phyloP scores from a whole-genome alignment of 92 coral and sea anemone genomes.

The Actinernus sp. region DNA sequence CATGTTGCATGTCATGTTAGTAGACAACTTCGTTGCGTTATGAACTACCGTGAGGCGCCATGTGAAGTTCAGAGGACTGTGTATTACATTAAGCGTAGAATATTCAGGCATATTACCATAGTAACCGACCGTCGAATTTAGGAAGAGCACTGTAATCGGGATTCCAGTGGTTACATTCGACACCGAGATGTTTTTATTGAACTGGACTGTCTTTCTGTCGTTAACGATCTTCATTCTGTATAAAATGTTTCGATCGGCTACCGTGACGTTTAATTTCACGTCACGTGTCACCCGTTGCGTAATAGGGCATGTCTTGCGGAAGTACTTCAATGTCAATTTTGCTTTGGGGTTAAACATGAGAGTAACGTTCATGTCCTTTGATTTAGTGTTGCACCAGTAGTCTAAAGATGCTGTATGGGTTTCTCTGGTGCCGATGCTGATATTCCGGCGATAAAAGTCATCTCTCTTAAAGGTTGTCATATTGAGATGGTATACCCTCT shows the following conservation, averaged over 20 bases:
- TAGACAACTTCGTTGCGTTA: constrained; percentile 33
- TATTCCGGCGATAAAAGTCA: constrained; percentile 34
- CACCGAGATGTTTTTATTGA: constrained; percentile 40
- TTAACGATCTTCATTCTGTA: constrained; percentile 46
- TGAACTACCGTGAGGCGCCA: constrained; percentile 50
- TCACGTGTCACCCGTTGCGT: too few species aligned
- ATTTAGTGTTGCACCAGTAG: constrained; percentile 15
- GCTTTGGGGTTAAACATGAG: constrained; percentile 43
- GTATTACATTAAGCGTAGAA: constrained; percentile 51
- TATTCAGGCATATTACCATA: constrained; percentile 41
- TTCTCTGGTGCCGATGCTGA: constrained; percentile 47
- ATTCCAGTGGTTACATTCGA: constrained; percentile 18
- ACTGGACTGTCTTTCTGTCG: constrained; percentile 16
- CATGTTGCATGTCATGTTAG: constrained; percentile 56
- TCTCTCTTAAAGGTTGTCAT: constrained; percentile 28
- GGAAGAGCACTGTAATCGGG: constrained; percentile 45
- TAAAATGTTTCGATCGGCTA: constrained; percentile 32
- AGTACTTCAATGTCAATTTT: constrained; percentile 36
- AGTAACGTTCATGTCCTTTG: constrained; percentile 55
- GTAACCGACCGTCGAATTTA: constrained; percentile 48
- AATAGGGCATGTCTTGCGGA: too few species aligned
- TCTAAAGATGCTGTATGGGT: constrained; percentile 40
- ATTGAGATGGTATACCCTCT: constrained; percentile 44
- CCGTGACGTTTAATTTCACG: too few species aligned
- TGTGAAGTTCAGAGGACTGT: constrained; percentile 55